Evolutionary conservation across 2,797 vertebrate genomes (phyloP).

Genomic region (Siniperca obscura): DNA sequence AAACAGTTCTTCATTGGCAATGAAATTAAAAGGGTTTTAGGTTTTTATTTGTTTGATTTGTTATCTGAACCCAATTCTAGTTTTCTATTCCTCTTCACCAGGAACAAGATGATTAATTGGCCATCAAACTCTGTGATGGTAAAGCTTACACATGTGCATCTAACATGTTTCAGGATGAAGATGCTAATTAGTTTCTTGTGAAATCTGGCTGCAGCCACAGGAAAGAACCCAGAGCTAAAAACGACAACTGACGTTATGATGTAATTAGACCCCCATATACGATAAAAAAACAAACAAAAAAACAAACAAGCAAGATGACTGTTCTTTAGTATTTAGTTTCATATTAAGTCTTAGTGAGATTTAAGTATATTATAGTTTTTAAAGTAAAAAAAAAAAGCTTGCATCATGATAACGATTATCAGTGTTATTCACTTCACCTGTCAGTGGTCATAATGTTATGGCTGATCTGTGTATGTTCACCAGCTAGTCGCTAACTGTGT

Average conservation of each 20-base stretch:
- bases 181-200: conserved; percentile 38
- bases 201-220: conserved; percentile 40
- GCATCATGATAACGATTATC: too few species aligned
- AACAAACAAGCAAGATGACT: neutral
- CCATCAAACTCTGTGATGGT: neutral
- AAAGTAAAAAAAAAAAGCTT: neutral
- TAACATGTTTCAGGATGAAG: conserved; percentile 25
- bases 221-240: conserved; percentile 28
- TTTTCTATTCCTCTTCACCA: neutral
- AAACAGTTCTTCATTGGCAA: neutral
- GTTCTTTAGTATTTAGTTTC: neutral
- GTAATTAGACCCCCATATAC: neutral
- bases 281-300: neutral
- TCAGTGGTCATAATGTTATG: too few species aligned
- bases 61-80: neutral
- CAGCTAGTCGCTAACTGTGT: neutral
- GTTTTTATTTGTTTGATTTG: neutral
- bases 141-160: conserved; percentile 9
- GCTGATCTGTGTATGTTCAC: neutral
- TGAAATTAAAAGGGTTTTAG: neutral
- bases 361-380: neutral
- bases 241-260: neutral
- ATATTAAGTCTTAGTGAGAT: neutral
- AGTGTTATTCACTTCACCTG: too few species aligned
- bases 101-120: conserved; percentile 8